Base-by-base conservation (phyloP, 37 sponge, comb jelly and placozoan species). In the Crambe crambe region DNA sequence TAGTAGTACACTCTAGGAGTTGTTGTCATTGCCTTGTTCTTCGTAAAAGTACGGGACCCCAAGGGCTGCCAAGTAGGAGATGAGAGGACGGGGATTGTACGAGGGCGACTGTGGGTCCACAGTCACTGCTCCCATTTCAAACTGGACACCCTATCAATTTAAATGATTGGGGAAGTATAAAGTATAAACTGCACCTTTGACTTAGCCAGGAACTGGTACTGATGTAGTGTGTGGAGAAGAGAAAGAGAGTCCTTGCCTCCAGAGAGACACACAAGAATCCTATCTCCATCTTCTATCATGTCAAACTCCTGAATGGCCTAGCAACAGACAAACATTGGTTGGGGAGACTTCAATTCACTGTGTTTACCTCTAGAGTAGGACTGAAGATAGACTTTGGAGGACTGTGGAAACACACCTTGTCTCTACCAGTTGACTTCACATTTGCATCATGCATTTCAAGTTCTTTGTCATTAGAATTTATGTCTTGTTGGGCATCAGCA, bases 191-290 rank as follows among this genome's bases (percentile, higher is more conserved):
- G 20, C 25, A 87, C 88, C 61, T 83, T 94, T 8, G 87, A 54
- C 40, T 56, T 82, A 43, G 93, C 88, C n/a, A 68, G 31, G 58
- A 82, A 90, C 74, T 90, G 91, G 86, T 87, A 96, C 85, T 96
- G 97, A 6, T 79, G 68, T 18, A 96, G 78, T 4, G 97, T 81
- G 76, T 96, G 97, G 31, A 96, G 89, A 58, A 96, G 81, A 25
- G 97, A 96, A 41, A 96, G 86, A 2, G 97, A 96, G 64, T 96
- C 97, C 60, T 96, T 96, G 47, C 97, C 97, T 37, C 97, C 97
- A 36, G 97, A 96, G 73, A 96, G 73, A 81, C 94, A 93, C 78
- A 96, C 90, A 2, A 96, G 72, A 0, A 96, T 83, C 25, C 89
- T 43, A 59, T 96, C 97, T 26, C 93, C 93, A 69, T 90, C 77